phyloP scores from a whole-genome alignment of 1,140 invertebrate species.

The Pseudomyrmex cubaensis region DNA sequence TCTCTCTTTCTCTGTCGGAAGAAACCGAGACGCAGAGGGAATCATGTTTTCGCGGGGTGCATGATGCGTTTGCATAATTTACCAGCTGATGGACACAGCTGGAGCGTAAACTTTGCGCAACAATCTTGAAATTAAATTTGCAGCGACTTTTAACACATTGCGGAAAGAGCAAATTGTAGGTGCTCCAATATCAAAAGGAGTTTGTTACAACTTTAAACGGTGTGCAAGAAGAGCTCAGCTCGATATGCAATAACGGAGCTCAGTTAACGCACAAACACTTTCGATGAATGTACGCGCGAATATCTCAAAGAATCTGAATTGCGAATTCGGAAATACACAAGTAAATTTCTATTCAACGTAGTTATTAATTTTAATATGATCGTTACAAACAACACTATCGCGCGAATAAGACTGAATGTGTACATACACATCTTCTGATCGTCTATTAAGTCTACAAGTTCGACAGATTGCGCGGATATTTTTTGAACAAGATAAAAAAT shows the following conservation, averaged over 20 bases:
- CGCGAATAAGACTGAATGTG: too few relatives aligned
- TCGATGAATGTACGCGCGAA: background rate
- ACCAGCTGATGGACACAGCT: slow-evolving; percentile 57
- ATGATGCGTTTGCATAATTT: slow-evolving; percentile 60
- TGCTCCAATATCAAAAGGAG: background rate
- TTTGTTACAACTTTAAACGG: slow-evolving; percentile 51
- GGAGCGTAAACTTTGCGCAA: slow-evolving; percentile 53
- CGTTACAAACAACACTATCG: too few relatives aligned
- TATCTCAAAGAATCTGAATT: background rate
- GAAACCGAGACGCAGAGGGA: background rate
- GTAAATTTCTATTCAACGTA: background rate
- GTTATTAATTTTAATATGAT: background rate
- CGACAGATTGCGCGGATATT: too few relatives aligned
- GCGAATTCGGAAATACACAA: background rate
- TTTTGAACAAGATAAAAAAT: slow-evolving; percentile 8
- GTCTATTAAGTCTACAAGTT: background rate
- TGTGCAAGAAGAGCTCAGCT: slow-evolving; percentile 31
- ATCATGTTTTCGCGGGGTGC: slow-evolving; percentile 43
- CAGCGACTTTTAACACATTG: slow-evolving; percentile 54
- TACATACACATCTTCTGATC: background rate
- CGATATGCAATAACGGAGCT: background rate
- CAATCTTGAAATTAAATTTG: slow-evolving; percentile 60
- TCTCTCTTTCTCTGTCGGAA: background rate
- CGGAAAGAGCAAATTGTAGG: background rate
- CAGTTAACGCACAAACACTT: slow-evolving; percentile 2